phyloP scores from a whole-genome alignment of 2,888 invertebrate genomes.

The Malthinus seriepunctatus region DNA sequence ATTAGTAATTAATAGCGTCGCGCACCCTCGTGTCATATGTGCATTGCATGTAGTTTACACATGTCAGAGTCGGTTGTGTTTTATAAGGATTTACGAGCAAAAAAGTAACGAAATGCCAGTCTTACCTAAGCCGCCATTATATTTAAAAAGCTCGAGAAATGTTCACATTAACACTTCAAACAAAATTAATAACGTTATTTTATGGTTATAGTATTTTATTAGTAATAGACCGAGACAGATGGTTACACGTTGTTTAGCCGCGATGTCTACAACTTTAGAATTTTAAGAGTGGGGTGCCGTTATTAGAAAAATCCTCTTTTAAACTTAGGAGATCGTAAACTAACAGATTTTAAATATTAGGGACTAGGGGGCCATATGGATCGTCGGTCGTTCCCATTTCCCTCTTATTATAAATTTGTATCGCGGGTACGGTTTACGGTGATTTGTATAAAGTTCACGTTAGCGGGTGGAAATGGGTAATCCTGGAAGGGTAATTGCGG shows the following conservation, averaged over 20 bases:
- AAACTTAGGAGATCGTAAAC: conserved; percentile 36
- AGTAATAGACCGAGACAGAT: conserved; percentile 34
- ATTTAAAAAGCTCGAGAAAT: conserved; percentile 30
- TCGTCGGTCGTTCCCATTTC: conserved; percentile 26
- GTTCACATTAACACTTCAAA: conserved; percentile 37
- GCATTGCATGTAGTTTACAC: conserved; percentile 19
- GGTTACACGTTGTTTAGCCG: conserved; percentile 38
- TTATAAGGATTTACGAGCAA: conserved; percentile 26
- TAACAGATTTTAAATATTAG: conserved; percentile 41
- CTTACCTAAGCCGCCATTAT: conserved; percentile 23
- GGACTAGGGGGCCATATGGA: conserved; percentile 34
- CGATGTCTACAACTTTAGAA: conserved; percentile 35
- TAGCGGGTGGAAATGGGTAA: conserved; percentile 44
- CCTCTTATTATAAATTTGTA: conserved; percentile 39
- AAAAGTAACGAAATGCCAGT: conserved; percentile 19
- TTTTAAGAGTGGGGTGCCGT: conserved; percentile 33
- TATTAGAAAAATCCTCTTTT: conserved; percentile 35
- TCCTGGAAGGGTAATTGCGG: conserved; percentile 38
- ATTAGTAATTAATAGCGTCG: conserved; percentile 45
- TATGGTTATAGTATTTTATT: conserved; percentile 34
- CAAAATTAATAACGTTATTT: conserved; percentile 40
- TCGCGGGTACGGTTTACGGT: conserved; percentile 21
- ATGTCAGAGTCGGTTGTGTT: conserved; percentile 16
- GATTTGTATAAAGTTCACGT: conserved; percentile 48
- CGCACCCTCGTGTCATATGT: conserved; percentile 24